Evolutionary conservation across 2,113 vertebrate species (phyloP), one percentile per base, ranked within the genome.

Genomic region (Sigmodon hispidus): DNA sequence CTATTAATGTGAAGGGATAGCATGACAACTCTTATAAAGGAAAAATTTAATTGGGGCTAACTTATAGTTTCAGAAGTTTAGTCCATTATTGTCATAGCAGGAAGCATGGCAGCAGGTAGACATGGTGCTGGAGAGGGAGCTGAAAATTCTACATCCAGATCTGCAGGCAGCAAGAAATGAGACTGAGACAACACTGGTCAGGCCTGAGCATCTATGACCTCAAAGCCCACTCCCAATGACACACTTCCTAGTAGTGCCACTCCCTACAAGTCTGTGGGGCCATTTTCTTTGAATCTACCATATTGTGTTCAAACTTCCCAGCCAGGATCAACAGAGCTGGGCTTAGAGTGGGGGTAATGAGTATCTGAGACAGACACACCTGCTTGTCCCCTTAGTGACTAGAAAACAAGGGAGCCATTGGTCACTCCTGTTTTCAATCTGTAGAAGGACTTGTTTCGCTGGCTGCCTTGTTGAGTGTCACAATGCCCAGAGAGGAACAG

Each of bases 341-440:
- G 43, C 75, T 52, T 91, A 26, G 79, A 90, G 79, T 89, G 65
- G 94, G 89, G 94, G 89, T 93, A 45, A 50, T 73, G 13, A 24
- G 34, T 26, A 34, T 97, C 88, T 92, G 96, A 89, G 31, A 55
- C 52, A 93, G 70, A 3, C 92, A 70, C 40, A 84, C 93, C 94
- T 6, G 8, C 87, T 48, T 34, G 36, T 88, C 34, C 36, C 72
- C 29, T 17, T 3, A 0, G 31, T 96, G 88, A 92, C 93, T 93
- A 67, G 65, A 59, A 88, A 79, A 17, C 76, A 92, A 52, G 65
- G 67, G 36, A 61, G 77, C 61, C 0, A 70, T 45, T 72, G 84
- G 45, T 63, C 83, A 29, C 94, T 98, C 67, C 91, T 76, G 72
- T 87, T 88, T 90, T 76, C 75, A 81, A n/a, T 87, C 8, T 86